Base-by-base conservation (phyloP, 2,888 invertebrate genomes). In the Arctia plantaginis region DNA sequence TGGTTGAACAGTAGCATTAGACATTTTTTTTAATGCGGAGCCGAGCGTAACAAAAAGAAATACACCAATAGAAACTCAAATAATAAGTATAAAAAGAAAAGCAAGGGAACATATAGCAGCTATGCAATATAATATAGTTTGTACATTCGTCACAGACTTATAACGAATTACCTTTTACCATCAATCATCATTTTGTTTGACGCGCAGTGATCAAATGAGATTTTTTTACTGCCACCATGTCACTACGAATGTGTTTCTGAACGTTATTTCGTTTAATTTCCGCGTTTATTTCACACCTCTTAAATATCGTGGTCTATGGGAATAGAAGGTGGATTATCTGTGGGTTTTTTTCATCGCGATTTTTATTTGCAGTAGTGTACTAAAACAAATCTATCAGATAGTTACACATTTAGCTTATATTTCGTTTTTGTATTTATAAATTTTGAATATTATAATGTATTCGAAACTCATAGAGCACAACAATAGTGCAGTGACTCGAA, bases 161-260 rank as follows among this genome's bases (percentile, higher is more conserved):
- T 76, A 72, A 78, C 79, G 76, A 82, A 85, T 83, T 84, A 82
- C 79, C 79, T 78, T 69, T 47, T 74, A 66, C 78, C 89, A 92
- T 92, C 91, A 88, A 92, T 92, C 91, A 92, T 91, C 90, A 90
- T 91, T 90, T 89, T 82, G 85, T 87, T 85, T 87, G 89, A 87
- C 89, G 88, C 86, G 85, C 83, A 90, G 90, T 92, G 90, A 91
- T 85, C 85, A 85, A 85, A 85, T 83, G 90, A 85, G 89, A 88
- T 91, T 92, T 90, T 89, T 86, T 83, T 80, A 79, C 77, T 80
- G 76, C 81, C 86, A 71, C 73, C 76, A 73, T 81, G 80, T 77
- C 85, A 85, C 77, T 82, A 64, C 74, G 83, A 85, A 85, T 89
- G 86, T 82, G 82, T 83, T 85, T 79, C 80, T 77, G 75, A 59